These are phyloP conservation scores for Heterochromis multidens DNA, from an alignment of 2,113 vertebrate genomes.

Conservation along the genomic window DNA sequence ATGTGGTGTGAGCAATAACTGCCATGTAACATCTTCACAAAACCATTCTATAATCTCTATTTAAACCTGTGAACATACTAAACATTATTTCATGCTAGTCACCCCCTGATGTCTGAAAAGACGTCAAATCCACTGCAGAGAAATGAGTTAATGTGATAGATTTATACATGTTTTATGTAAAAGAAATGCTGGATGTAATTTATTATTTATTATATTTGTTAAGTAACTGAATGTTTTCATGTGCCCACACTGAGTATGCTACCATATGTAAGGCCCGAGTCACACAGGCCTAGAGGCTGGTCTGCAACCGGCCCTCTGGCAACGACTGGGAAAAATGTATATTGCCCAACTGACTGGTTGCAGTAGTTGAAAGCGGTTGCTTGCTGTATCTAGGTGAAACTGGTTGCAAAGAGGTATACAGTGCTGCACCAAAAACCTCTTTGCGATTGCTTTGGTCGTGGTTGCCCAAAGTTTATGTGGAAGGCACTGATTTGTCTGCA, in stretches of 20 bases:
- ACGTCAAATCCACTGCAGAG: neutral
- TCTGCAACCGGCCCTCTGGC: neutral
- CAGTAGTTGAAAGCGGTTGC: neutral
- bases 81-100: neutral
- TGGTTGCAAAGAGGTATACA: neutral
- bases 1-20: neutral
- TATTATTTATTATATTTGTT: neutral
- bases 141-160: neutral
- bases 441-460: fast-evolving
- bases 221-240: neutral
- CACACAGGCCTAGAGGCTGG: neutral
- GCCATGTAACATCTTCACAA: neutral
- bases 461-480: too few relatives aligned
- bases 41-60: neutral
- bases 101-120: neutral
- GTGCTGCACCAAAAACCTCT: neutral
- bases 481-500: too few relatives aligned
- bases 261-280: neutral
- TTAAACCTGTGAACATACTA: neutral
- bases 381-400: neutral
- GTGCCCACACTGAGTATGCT: neutral
- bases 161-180: neutral
- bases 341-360: neutral
- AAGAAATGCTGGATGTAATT: neutral
- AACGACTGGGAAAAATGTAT: neutral